These are phyloP conservation scores for Agrotis clavis DNA, from an alignment of 2,888 invertebrate genomes.

Conservation along the genomic window DNA sequence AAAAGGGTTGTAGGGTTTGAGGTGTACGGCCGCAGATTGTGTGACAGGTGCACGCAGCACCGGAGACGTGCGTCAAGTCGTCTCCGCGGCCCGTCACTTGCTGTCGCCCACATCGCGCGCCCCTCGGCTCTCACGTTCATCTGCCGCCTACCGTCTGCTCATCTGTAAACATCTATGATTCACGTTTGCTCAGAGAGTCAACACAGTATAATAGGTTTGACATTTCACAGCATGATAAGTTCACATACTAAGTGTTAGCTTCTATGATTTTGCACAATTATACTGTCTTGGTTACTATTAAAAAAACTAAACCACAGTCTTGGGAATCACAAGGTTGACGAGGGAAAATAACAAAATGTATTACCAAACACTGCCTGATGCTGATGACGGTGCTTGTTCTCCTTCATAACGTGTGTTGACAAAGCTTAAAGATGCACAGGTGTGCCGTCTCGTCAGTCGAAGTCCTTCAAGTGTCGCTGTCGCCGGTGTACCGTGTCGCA, in stretches of 20 bases:
- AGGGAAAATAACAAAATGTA: background rate
- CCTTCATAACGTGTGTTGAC: background rate
- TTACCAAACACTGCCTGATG: background rate
- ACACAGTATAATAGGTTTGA: background rate
- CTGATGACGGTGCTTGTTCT: background rate
- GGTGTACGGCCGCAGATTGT: background rate
- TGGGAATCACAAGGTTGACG: background rate
- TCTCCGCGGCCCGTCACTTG: background rate
- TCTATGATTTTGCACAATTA: too few relatives aligned
- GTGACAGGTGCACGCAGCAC: conserved; percentile 20
- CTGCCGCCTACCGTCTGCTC: conserved; percentile 3
- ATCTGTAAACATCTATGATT: conserved; percentile 9
- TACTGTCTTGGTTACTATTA: too few relatives aligned
- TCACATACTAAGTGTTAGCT: too few relatives aligned
- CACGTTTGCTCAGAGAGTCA: background rate
- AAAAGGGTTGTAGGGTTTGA: too few relatives aligned
- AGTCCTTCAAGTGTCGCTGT: conserved; percentile 20
- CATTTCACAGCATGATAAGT: background rate
- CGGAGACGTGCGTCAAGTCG: conserved; percentile 29
- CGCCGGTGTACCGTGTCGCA: conserved; percentile 11
- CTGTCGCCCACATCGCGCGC: background rate
- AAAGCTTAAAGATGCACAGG: background rate
- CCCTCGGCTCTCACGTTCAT: conserved; percentile 42
- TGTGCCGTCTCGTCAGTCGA: conserved; percentile 6
- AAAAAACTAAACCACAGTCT: too few relatives aligned